Base-by-base conservation (phyloP, 2,113 vertebrate species). In the Myiagra hebetior region DNA sequence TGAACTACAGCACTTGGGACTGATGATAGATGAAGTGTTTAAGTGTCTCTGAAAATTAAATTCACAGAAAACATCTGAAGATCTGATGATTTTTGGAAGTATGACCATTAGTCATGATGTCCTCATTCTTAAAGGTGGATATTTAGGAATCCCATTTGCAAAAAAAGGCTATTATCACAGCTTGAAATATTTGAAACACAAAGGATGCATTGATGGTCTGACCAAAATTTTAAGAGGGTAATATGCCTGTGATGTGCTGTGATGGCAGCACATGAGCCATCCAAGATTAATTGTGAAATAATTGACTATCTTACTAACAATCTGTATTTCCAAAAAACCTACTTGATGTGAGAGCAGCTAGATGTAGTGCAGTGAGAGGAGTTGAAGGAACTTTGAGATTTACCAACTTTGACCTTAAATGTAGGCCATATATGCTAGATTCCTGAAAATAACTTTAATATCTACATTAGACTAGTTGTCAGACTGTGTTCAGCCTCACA, bases 381-480 rank as follows among this genome's bases (percentile, higher is more conserved):
- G 24, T 7, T 73, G 46, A 82, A 94, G 42, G 75, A 85, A 91
- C 72, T 78, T 27, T 49, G 39, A 80, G 53, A 33, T 76, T 46
- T 91, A 59, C 26, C 2, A 13, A 22, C 31, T 72, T 57, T 89
- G 83, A 87, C 87, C 78, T 83, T 64, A 89, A 35, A 80, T 86
- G n/a, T 89, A 94, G 89, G 62, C n/a, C 46, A 17, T 94, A 69
- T 33, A 93, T 72, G 19, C 9, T 77, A 50, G 47, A 55, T 87
- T 86, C 75, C 85, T 64, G 94, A 95, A 96, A 96, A 94, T 93
- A 96, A 72, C 67, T 79, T 91, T 69, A 91, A 78, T 86, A 87
- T 87, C 62, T 93, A 59, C 72, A 67, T 96, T 79, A 85, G 56
- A 41, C 22, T 87, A 50, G 26, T 85, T 93, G 56, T 87, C 57